Conservation (phyloP, 2,113 vertebrate genomes). For the Ageneiosus marmoratus region DNA sequence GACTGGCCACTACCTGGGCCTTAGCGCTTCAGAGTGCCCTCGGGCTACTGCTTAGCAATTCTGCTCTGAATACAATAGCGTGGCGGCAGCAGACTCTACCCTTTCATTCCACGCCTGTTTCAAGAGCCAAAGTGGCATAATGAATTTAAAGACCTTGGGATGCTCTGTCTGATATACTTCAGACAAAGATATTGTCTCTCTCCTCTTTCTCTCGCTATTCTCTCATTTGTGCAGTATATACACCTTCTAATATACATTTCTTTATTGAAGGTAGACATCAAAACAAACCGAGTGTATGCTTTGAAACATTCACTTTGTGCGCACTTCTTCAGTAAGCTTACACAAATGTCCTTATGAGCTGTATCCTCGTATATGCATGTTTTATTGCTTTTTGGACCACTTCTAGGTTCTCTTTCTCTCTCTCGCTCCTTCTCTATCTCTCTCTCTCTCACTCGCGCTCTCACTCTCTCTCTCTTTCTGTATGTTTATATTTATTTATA, state of each 20-base stretch:
- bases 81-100: constrained; percentile 59
- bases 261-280: background rate
- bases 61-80: constrained; percentile 72
- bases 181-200: constrained; percentile 66
- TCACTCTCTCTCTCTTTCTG: constrained; percentile 2
- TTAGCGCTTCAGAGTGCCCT: constrained; percentile 71
- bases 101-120: constrained; percentile 62
- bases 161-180: constrained; percentile 76
- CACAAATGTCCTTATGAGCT: background rate
- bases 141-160: constrained; percentile 78
- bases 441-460: background rate
- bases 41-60: constrained; percentile 79
- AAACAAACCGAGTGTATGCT: background rate
- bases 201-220: constrained; percentile 40
- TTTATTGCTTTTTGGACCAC: background rate
- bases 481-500: constrained; percentile 53
- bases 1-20: constrained; percentile 70
- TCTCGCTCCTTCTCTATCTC: background rate
- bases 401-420: background rate
- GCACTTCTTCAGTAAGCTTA: background rate
- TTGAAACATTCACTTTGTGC: background rate
- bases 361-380: constrained; percentile 4
- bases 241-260: background rate
- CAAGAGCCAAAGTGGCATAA: constrained; percentile 73
- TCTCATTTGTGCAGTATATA: constrained; percentile 14